Percentiles rank a stretch among this genome's conserved stretches.
Conservation (phyloP, 2,888 invertebrate species). For the Drosophila testacea region DNA sequence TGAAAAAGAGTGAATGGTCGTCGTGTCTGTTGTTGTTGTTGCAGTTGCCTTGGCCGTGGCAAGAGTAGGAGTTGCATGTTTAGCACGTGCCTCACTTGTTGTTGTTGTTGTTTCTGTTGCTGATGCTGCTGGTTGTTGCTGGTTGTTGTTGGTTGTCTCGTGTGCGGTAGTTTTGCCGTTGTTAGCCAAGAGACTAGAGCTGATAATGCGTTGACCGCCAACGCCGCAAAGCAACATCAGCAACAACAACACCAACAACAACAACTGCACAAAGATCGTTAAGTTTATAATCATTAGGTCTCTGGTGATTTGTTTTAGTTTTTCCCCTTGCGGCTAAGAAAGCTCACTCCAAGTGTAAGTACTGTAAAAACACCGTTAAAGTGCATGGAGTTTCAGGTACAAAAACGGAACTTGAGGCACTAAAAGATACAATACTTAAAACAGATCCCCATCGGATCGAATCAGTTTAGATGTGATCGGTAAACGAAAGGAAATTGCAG, state of each 20-base stretch:
- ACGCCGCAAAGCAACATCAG: conserved; percentile 67
- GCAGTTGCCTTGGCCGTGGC: conserved; percentile 57
- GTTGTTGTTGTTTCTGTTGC: conserved; percentile 29
- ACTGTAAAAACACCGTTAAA: conserved; percentile 45
- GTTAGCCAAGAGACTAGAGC: conserved; percentile 37
- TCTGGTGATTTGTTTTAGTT: conserved; percentile 43
- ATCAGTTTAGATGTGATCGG: conserved; percentile 22
- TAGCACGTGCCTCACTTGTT: conserved; percentile 75
- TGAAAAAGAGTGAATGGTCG: conserved; percentile 73
- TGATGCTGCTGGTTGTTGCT: conserved; percentile 25
- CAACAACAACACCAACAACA: conserved; percentile 30
- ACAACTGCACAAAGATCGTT: conserved; percentile 61
- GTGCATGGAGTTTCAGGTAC: conserved; percentile 15
- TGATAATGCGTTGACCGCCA: conserved; percentile 80
- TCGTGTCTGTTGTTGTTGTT: conserved; percentile 61
- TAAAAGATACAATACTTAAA: conserved; percentile 33
- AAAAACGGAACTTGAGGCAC: conserved; percentile 46
- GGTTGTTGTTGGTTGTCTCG: conserved; percentile 45
- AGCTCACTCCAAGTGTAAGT: conserved; percentile 40
- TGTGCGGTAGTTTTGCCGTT: conserved; percentile 63
- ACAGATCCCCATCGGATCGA: conserved; percentile 8
- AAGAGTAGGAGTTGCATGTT: conserved; percentile 82
- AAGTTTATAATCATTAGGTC: conserved; percentile 75
- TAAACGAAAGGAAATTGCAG: conserved; percentile 24
- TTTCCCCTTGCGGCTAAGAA: conserved; percentile 47